Base-by-base conservation (phyloP, 2,888 invertebrate species). In the Atherix ibis region DNA sequence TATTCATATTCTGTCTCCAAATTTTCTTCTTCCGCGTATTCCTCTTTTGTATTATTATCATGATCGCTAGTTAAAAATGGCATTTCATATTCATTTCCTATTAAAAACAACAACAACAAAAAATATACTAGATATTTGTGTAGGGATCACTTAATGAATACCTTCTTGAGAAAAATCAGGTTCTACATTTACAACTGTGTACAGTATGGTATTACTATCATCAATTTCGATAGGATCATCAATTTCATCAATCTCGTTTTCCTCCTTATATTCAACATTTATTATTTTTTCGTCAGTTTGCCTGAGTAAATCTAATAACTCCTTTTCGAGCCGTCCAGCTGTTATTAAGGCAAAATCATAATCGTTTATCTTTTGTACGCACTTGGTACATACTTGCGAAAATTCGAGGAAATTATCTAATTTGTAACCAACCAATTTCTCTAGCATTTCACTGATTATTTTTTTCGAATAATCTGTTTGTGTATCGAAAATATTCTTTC, bases 331-430 rank as follows among this genome's bases (percentile, higher is more conserved):
- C 19, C 37, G 27, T 17, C 31, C 22, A 6, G 39, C 40, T 1
- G 37, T 42, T 9, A 14, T 15, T 6, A 22, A 31, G 4, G 40
- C 43, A 10, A 42, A 36, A 34, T 44, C 44, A 34, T 43, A 44
- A 26, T 43, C 37, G 31, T 43, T 40, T 27, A 44, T 36, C 32
- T 40, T 39, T 12, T 33, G 29, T 18, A 40, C 18, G 19, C 44
- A 44, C 13, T 33, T 22, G 8, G 28, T 8, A 18, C 44, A 44
- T 13, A 31, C 34, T n/a, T 29, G 18, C 16, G 30, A 26, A 13
- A 24, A 30, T 4, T 34, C 25, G 2, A 15, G 17, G 3, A 26
- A 3, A 6, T 36, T 27, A 4, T 18, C 18, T 5, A 37, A 9
- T 13, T 32, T 14, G 16, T 32, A 33, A 10, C 32, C 37, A 6